Evolutionary conservation across 2,888 invertebrate species (phyloP).

Genomic region (Melipona bicolor): DNA sequence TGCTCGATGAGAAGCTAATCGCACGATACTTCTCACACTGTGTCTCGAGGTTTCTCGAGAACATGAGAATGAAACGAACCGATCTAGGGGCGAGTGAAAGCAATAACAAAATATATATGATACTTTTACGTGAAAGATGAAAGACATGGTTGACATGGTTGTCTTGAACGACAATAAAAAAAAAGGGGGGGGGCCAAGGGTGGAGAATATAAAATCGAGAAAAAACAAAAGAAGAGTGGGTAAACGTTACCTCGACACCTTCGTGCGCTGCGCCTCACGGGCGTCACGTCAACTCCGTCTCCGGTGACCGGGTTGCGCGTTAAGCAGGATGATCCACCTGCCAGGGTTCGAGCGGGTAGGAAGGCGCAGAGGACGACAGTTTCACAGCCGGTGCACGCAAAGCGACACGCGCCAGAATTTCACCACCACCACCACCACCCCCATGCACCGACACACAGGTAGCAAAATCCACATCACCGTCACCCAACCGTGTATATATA

Average conservation of each 20-base stretch:
- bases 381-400: conserved; percentile 66
- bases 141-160: neutral
- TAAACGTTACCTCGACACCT: conserved; percentile 82
- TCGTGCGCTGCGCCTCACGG: conserved; percentile 83
- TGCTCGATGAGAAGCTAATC: neutral
- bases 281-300: conserved; percentile 86
- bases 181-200: neutral
- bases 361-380: conserved; percentile 60
- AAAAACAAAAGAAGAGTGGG: conserved; percentile 36
- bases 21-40: neutral
- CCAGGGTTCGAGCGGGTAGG: conserved; percentile 69
- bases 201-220: neutral
- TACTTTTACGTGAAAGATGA: neutral
- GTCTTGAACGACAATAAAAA: neutral
- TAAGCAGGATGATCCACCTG: conserved; percentile 84
- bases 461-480: conserved; percentile 64
- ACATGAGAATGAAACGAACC: neutral
- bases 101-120: neutral
- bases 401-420: conserved; percentile 67
- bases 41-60: neutral
- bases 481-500: conserved; percentile 61
- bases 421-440: conserved; percentile 62
- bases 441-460: conserved; percentile 74
- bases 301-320: conserved; percentile 88
- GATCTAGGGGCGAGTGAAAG: no score